These are phyloP conservation scores for Perca schrenkii DNA, from an alignment of 2,113 vertebrate species.

Conservation along the genomic window DNA sequence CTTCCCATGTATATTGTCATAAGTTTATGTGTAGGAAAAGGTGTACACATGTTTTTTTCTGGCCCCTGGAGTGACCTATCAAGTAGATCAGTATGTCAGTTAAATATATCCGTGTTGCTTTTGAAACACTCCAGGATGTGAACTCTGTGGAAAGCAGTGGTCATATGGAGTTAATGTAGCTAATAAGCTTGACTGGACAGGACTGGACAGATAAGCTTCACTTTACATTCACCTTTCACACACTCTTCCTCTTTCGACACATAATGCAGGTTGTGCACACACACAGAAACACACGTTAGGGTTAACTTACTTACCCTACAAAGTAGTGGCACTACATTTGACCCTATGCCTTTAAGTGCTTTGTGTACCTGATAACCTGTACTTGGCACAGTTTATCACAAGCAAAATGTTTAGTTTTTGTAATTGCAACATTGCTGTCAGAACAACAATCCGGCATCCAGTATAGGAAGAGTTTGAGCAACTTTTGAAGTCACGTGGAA, in stretches of 20 bases:
- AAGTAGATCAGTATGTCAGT: constrained; percentile 23
- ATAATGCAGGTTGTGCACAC: background rate
- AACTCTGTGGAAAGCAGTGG: constrained; percentile 27
- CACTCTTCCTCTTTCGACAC: background rate
- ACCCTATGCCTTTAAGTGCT: background rate
- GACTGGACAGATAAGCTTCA: constrained; percentile 37
- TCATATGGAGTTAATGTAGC: constrained; percentile 22
- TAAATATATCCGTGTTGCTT: constrained; percentile 43
- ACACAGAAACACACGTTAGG: background rate
- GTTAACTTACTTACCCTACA: background rate
- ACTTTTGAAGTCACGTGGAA: constrained; percentile 13
- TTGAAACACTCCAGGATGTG: constrained; percentile 46
- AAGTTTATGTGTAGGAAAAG: too few relatives aligned
- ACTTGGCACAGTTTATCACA: background rate
- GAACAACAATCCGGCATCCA: constrained; percentile 3
- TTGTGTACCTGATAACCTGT: background rate
- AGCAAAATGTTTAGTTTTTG: background rate
- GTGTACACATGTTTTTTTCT: too few relatives aligned
- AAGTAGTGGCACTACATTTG: background rate
- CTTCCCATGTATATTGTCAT: too few relatives aligned
- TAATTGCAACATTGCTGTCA: background rate
- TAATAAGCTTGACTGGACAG: constrained; percentile 20
- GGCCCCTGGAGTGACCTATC: background rate
- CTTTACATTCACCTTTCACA: constrained; percentile 41
- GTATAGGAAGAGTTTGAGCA: background rate